Base-by-base conservation (phyloP, 2,888 invertebrate species). In the Drosophila lutescens region DNA sequence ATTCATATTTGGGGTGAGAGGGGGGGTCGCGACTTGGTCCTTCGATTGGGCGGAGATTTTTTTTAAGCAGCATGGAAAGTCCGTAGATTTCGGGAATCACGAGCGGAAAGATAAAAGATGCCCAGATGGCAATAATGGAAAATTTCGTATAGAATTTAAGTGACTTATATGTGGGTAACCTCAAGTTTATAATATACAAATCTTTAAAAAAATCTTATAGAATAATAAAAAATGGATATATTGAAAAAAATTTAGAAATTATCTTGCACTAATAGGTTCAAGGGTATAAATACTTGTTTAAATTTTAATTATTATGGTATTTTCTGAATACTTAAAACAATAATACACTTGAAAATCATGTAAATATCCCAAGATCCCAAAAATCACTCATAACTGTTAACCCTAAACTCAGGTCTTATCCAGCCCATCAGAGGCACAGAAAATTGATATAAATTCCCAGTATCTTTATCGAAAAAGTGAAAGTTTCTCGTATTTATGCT, bases 1-100 rank as follows among this genome's bases (percentile, higher is more conserved):
- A 89, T 90, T 87, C 80, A 84, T 84, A 84, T 88, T 86, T 86
- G 71, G 53, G 53, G 6, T 46, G 55, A n/a, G 30, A 30, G 30
- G 30, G 30, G 43, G 55, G 23, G 34, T 4, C 20, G n/a, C 30
- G 43, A 38, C 51, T 40, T 56, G 20, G 65, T 17, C 13, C 30
- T 41, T 34, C 26, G 43, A 51, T 34, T 43, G 50, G 59, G 15
- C 46, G 43, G 38, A 54, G 49, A 62, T 49, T 62, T 32, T 41
- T 38, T 36, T 55, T 61, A 47, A 12, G 2, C n/a, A 30, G 41
- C 4, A 7, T 10, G 38, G 23, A 32, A 7, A 38, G 32, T 49
- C 36, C 46, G 50, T 46, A 46, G 73, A 34, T 47, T 23, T 58
- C 1, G 10, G 8, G 0, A 3, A 13, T 20, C 17, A n/a, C 38